Percentiles rank a stretch among this genome's conserved stretches.
Conservation (phyloP, 1,140 invertebrate genomes). For the Zaprionus kolodkinae region DNA sequence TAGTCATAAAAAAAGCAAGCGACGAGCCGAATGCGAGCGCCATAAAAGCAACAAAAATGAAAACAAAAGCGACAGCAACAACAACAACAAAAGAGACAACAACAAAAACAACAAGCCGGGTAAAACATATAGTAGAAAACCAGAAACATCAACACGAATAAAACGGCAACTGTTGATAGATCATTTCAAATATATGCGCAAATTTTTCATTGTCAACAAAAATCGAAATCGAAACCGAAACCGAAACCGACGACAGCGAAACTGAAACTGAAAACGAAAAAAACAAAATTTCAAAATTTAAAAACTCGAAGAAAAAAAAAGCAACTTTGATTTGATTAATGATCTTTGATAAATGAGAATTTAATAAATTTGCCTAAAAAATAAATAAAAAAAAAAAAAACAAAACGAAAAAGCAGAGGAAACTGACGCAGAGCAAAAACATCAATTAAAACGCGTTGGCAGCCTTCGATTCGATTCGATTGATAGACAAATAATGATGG, state of each 20-base stretch:
- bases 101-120: slow-evolving; percentile 3
- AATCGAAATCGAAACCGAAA: slow-evolving; percentile 28
- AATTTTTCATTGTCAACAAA: slow-evolving; percentile 26
- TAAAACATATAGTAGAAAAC: slow-evolving; percentile 2
- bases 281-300: slow-evolving; percentile 4
- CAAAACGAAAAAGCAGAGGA: slow-evolving; percentile 1
- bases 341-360: slow-evolving; percentile 80
- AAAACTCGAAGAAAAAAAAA: slow-evolving; percentile 20
- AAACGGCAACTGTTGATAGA: slow-evolving; percentile 80
- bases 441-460: slow-evolving; percentile 59
- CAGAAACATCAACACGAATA: slow-evolving; percentile 42
- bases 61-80: not conserved
- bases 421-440: slow-evolving; percentile 25
- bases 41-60: slow-evolving; percentile 22
- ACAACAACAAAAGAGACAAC: slow-evolving; percentile 1
- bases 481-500: slow-evolving; percentile 72
- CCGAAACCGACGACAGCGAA: slow-evolving; percentile 38
- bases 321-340: slow-evolving; percentile 63
- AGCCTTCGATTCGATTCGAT: slow-evolving; percentile 10
- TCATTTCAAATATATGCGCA: slow-evolving; percentile 64
- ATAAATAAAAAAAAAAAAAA: slow-evolving; percentile 12
- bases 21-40: slow-evolving; percentile 22
- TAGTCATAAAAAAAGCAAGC: slow-evolving; percentile 63
- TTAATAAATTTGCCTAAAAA: slow-evolving; percentile 72
- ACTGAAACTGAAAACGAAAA: slow-evolving; percentile 43